phyloP scores from a whole-genome alignment of 2,888 invertebrate genomes.

The Hydrotaea diabolus region DNA sequence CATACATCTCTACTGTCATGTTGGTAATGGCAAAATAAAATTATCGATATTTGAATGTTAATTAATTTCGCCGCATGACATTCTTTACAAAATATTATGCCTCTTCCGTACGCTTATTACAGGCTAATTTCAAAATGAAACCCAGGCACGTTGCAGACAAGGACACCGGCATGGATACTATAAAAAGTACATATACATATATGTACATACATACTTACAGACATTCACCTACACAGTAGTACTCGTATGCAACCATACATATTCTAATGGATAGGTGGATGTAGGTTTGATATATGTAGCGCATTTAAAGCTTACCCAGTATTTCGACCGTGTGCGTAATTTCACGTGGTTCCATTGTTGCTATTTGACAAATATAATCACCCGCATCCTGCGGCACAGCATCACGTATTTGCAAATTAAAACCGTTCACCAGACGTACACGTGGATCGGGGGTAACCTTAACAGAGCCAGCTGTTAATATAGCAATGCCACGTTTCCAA shows the following conservation, averaged over 20 bases:
- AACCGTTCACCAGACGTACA: constrained; percentile 84
- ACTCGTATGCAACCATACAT: too few relatives aligned
- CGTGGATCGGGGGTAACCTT: constrained; percentile 86
- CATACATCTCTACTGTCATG: too few relatives aligned
- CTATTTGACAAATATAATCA: constrained; percentile 86
- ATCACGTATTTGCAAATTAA: constrained; percentile 85
- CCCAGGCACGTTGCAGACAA: background rate
- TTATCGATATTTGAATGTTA: background rate
- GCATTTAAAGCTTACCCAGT: constrained; percentile 82
- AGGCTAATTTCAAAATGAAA: background rate
- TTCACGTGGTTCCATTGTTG: constrained; percentile 84
- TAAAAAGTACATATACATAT: background rate
- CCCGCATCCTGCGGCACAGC: constrained; percentile 85
- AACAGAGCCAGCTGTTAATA: constrained; percentile 84
- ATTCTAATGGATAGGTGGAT: background rate
- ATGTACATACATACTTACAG: background rate
- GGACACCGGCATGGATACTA: background rate
- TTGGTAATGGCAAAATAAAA: too few relatives aligned
- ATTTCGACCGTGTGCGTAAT: constrained; percentile 86
- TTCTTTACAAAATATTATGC: background rate
- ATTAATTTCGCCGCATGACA: constrained; percentile 6
- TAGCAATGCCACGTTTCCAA: constrained; percentile 86
- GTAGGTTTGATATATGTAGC: background rate
- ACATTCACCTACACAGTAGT: background rate
- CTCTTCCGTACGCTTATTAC: background rate